Evolutionary conservation across 2,113 vertebrate species (phyloP), one percentile per base, ranked within the genome.

Genomic region (Pipa parva): DNA sequence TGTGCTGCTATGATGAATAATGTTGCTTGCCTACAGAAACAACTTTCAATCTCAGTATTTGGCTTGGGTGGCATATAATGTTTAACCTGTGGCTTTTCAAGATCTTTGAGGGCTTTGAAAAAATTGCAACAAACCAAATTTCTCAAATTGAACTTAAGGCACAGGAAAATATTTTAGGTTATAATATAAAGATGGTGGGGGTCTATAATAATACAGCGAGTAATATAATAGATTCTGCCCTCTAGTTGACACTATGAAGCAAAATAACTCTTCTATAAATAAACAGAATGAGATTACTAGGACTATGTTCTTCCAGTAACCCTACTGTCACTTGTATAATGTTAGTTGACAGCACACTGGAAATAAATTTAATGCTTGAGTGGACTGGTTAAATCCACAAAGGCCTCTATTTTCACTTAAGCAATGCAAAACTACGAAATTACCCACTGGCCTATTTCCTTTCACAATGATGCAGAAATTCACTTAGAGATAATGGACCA

Each of bases 321-420:
- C 74, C 49, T 71, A 61, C 62, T 77, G 76, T 69, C 67, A 76
- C 74, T 64, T 49, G n/a, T 76, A 71, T 73, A 80, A 79, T 67
- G 60, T 74, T 81, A 77, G 79, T 71, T 75, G 82, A 78, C 80
- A 83, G 64, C 71, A 33, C 76, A 56, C 57, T 76, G 80, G 83
- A 78, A 75, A 73, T 79, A 73, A 69, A 75, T 82, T 84, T 84
- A 77, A 83, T 81, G 80, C 77, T 72, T 77, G 76, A 86, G 71
- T 76, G 76, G 74, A 61, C 76, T 82, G 69, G 76, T 79, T 77
- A 80, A 80, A 79, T 75, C 74, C 70, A 81, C 69, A 67, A 78
- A 85, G 76, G 58, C 70, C 78, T 63, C 63, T 65, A 73, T 73
- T 77, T 72, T 78, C 80, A 79, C 72, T 75, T 73, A 79, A 79